Conservation (phyloP, 2,797 vertebrate species). For the Anguilla megastoma region DNA sequence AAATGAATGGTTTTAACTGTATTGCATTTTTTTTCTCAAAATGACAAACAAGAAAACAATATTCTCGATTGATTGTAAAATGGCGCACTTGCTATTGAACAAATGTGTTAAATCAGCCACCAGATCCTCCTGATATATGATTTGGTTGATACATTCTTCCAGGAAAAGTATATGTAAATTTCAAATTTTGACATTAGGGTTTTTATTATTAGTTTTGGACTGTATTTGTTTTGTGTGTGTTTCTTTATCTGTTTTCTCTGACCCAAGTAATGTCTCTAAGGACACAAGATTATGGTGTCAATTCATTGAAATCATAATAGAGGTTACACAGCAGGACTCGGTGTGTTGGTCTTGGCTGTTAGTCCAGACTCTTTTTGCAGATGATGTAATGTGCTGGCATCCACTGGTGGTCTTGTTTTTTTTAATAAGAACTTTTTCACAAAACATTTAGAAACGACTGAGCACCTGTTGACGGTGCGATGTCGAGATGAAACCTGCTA, state of each 20-base stretch:
- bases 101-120: constrained; percentile 28
- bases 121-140: not conserved
- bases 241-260: constrained; percentile 9
- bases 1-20: not conserved
- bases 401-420: not conserved
- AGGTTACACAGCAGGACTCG: not conserved
- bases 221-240: constrained; percentile 8
- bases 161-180: not conserved
- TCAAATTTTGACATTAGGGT: not conserved
- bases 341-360: not conserved
- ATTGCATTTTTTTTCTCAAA: not conserved
- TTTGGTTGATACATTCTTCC: not conserved
- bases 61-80: constrained; percentile 22
- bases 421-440: not conserved
- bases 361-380: not conserved
- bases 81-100: constrained; percentile 15
- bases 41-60: constrained; percentile 22
- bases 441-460: not conserved
- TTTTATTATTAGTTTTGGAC: not conserved
- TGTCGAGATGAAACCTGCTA: constrained; percentile 17
- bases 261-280: constrained; percentile 7
- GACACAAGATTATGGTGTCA: not conserved
- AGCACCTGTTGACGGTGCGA: not conserved
- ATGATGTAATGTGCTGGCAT: not conserved
- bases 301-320: not conserved